Percentiles rank a stretch among this genome's conserved stretches.
Evolutionary conservation across 1,140 invertebrate species (phyloP).

Genomic region (Drosophila simulans): DNA sequence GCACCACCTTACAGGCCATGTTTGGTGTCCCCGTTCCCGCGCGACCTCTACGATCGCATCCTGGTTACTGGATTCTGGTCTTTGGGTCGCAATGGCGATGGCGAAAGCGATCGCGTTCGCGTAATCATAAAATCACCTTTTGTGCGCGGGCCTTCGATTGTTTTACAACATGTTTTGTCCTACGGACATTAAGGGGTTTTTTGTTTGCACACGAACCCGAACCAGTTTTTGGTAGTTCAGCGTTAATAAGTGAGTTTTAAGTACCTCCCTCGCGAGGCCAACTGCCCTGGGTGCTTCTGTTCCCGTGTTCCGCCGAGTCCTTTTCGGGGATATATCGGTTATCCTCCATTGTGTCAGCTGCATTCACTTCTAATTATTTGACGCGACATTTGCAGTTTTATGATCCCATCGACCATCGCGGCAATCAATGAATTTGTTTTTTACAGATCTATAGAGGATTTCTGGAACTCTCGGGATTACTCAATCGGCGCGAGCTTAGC

Average conservation of each 20-base stretch:
- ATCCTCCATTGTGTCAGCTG: slow-evolving; percentile 59
- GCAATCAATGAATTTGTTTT: slow-evolving; percentile 68
- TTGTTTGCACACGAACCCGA: slow-evolving; percentile 63
- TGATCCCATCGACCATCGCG: slow-evolving; percentile 5
- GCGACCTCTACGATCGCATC: slow-evolving; percentile 18
- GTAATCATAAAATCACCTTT: slow-evolving; percentile 61
- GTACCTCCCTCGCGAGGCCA: slow-evolving; percentile 48
- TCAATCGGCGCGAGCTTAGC: slow-evolving; percentile 56
- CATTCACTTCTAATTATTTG: slow-evolving; percentile 73
- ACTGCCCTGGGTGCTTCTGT: slow-evolving; percentile 27
- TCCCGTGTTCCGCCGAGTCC: slow-evolving; percentile 17
- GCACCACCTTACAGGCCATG: slow-evolving; percentile 44
- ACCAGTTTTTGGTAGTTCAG: slow-evolving; percentile 46
- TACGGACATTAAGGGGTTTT: slow-evolving; percentile 75
- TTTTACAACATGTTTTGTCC: slow-evolving; percentile 73
- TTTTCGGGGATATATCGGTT: slow-evolving; percentile 37
- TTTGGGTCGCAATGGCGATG: slow-evolving; percentile 21
- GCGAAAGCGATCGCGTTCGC: slow-evolving; percentile 16
- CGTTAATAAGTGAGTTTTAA: slow-evolving; percentile 75
- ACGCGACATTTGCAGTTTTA: slow-evolving; percentile 49
- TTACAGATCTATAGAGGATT: slow-evolving; percentile 25
- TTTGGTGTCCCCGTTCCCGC: slow-evolving; percentile 70
- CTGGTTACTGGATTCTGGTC: slow-evolving; percentile 18
- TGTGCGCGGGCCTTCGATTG: slow-evolving; percentile 59
- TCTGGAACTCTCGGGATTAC: slow-evolving; percentile 46